Percentiles rank a stretch among this genome's conserved stretches.
Conservation (phyloP, 2,888 invertebrate genomes). For the Epistrophe eligans region DNA sequence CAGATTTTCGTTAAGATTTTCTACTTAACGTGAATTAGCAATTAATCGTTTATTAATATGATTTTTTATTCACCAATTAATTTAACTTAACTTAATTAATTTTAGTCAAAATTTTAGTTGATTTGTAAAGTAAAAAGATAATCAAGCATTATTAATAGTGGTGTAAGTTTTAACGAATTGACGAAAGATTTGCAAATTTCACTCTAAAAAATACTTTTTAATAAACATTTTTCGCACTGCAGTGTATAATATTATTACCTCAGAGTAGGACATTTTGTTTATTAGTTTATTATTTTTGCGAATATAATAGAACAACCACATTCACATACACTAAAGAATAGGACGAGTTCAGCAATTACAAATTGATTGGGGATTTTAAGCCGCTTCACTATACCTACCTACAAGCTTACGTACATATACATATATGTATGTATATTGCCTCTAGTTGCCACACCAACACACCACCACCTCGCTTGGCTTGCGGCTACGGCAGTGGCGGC, state of each 20-base stretch:
- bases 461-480: constrained; percentile 14
- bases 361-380: constrained; percentile 72
- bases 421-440: neutral
- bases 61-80: too few relatives aligned
- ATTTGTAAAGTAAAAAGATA: too few relatives aligned
- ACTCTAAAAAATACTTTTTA: neutral
- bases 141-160: too few relatives aligned
- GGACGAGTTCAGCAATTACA: constrained; percentile 67
- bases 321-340: constrained; percentile 2
- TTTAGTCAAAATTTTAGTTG: too few relatives aligned
- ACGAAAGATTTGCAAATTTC: too few relatives aligned
- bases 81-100: too few relatives aligned
- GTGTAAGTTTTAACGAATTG: too few relatives aligned
- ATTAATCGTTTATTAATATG: too few relatives aligned
- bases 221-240: neutral
- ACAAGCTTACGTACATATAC: neutral
- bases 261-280: constrained; percentile 23
- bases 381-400: constrained; percentile 49
- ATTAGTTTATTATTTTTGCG: constrained; percentile 31
- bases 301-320: constrained; percentile 15
- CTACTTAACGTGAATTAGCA: too few relatives aligned
- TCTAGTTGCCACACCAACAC: neutral
- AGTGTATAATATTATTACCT: neutral
- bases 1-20: too few relatives aligned
- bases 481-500: constrained; percentile 30